phyloP scores from a whole-genome alignment of 92 coral and sea anemone genomes.

The Anthopleura xanthogrammica region DNA sequence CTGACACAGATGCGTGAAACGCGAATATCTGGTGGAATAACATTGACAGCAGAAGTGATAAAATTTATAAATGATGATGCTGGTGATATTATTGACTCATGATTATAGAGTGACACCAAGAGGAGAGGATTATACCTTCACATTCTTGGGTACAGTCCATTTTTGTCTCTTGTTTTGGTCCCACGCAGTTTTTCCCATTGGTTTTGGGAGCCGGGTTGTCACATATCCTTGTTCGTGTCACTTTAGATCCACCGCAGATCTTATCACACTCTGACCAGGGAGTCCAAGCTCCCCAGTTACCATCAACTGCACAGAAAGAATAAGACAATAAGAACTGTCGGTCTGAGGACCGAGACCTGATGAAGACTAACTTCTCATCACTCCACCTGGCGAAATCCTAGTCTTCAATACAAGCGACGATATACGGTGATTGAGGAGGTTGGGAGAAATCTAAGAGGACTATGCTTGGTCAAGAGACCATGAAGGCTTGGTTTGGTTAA shows the following conservation, averaged over 20 bases:
- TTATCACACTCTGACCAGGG: slow-evolving; percentile 55
- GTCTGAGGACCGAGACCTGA: no score
- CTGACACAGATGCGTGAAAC: no score
- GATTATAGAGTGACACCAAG: not conserved
- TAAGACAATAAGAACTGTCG: not conserved
- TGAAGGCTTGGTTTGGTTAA: no score
- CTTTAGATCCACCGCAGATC: slow-evolving; percentile 50
- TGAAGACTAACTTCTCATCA: not conserved
- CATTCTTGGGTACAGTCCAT: slow-evolving; percentile 61
- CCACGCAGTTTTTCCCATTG: slow-evolving; percentile 40
- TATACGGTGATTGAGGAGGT: no score
- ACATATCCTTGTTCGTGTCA: slow-evolving; percentile 47
- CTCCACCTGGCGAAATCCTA: not conserved
- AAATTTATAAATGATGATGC: no score
- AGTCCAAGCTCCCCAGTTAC: slow-evolving; percentile 66
- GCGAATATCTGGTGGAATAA: no score
- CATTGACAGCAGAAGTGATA: not conserved
- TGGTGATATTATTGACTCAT: not conserved
- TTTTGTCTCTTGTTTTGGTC: slow-evolving; percentile 43
- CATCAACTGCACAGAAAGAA: not conserved
- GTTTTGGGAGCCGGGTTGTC: slow-evolving; percentile 57
- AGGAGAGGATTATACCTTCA: slow-evolving; percentile 27
- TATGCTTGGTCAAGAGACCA: no score
- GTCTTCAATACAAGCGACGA: no score
- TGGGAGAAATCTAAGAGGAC: no score